Evolutionary conservation across 2,888 invertebrate species (phyloP).

Genomic region (Onchidella celtica): DNA sequence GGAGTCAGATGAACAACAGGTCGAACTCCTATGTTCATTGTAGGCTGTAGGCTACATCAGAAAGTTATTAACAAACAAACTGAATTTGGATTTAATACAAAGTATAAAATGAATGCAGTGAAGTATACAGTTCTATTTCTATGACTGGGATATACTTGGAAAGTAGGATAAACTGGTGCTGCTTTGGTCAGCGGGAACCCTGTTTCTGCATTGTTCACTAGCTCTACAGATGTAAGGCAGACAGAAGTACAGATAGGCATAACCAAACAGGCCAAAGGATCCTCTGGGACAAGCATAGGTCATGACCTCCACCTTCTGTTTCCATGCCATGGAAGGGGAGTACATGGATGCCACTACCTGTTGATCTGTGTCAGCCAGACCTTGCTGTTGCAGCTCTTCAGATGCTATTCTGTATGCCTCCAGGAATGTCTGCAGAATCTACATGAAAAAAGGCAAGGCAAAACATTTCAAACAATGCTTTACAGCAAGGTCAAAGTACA

Average conservation of each 20-base stretch:
- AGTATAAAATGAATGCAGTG: too few relatives aligned
- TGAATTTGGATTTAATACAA: too few relatives aligned
- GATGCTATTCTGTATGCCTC: constrained; percentile 19
- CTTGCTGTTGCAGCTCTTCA: not conserved
- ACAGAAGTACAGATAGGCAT: constrained; percentile 42
- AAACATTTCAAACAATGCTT: not conserved
- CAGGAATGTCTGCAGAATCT: constrained; percentile 17
- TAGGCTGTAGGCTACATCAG: too few relatives aligned
- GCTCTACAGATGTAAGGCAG: constrained; percentile 45
- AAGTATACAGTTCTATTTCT: too few relatives aligned
- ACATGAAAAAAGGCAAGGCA: not conserved
- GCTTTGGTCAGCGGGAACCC: not conserved
- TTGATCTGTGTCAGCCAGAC: constrained; percentile 46
- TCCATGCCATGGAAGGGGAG: constrained; percentile 21
- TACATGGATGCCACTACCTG: constrained; percentile 47
- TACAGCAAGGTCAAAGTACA: too few relatives aligned
- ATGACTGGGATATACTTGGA: too few relatives aligned
- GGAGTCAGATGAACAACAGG: too few relatives aligned
- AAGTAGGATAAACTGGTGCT: not conserved
- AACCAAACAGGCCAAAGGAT: constrained; percentile 36
- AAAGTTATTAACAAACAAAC: too few relatives aligned
- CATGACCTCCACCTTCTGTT: constrained; percentile 35
- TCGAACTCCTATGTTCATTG: too few relatives aligned
- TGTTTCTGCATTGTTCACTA: constrained; percentile 21
- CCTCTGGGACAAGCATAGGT: constrained; percentile 45